These are phyloP conservation scores for Merops nubicus DNA, from an alignment of 2,113 vertebrate genomes.

Conservation along the genomic window DNA sequence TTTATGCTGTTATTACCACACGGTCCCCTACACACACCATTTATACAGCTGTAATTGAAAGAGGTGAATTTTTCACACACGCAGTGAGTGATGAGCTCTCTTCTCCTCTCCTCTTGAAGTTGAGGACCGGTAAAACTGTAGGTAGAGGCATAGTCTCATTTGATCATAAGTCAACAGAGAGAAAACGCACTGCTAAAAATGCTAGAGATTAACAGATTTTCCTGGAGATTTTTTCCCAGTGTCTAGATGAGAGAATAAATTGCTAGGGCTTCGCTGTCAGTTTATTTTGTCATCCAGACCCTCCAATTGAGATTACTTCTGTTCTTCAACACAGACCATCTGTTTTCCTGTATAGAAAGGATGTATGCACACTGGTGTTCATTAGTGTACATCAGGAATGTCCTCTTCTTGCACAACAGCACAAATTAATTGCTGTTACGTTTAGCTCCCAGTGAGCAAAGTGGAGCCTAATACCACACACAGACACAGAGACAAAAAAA, in stretches of 20 bases:
- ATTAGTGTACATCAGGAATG: constrained; percentile 48
- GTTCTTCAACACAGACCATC: constrained; percentile 57
- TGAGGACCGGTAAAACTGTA: neutral
- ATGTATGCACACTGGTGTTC: constrained; percentile 26
- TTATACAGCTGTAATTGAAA: neutral
- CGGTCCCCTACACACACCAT: neutral
- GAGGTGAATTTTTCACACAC: neutral
- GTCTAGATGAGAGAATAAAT: constrained; percentile 26
- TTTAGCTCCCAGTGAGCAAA: constrained; percentile 13
- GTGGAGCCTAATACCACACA: neutral
- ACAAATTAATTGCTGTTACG: constrained; percentile 29
- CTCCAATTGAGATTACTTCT: constrained; percentile 53
- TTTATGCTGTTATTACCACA: neutral
- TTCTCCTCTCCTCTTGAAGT: neutral
- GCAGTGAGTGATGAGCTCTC: neutral
- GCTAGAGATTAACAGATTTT: constrained; percentile 47
- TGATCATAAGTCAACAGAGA: constrained; percentile 2
- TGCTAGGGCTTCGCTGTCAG: constrained; percentile 36
- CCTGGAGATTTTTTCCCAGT: neutral
- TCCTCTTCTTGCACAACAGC: constrained; percentile 10
- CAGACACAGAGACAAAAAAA: neutral
- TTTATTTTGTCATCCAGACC: constrained; percentile 56
- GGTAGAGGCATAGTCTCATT: neutral
- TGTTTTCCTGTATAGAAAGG: constrained; percentile 44
- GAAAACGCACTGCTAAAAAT: constrained; percentile 15